Evolutionary conservation across 2,113 vertebrate species (phyloP).

Genomic region (Ascaphus truei): DNA sequence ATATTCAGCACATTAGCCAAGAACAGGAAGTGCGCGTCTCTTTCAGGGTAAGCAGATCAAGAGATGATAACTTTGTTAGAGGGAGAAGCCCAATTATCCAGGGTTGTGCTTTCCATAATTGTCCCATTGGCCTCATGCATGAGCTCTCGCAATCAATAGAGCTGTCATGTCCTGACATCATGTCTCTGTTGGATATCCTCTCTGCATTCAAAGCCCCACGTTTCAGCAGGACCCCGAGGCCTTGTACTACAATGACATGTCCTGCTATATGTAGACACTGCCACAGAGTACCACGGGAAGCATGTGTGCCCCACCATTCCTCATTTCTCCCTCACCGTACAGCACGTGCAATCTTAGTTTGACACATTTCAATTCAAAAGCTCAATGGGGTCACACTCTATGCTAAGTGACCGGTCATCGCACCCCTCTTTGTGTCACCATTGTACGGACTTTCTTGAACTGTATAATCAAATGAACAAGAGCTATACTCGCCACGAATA

Average conservation of each 20-base stretch:
- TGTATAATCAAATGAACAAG: too few relatives aligned
- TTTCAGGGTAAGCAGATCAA: constrained; percentile 75
- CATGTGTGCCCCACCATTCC: neutral
- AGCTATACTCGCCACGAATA: too few relatives aligned
- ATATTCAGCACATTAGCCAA: constrained; percentile 58
- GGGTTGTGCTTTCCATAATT: constrained; percentile 71
- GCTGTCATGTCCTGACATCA: constrained; percentile 80
- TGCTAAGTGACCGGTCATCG: too few relatives aligned
- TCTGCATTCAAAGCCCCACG: constrained; percentile 65
- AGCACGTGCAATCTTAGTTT: too few relatives aligned
- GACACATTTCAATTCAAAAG: too few relatives aligned
- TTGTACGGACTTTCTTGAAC: too few relatives aligned
- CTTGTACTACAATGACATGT: constrained; percentile 38
- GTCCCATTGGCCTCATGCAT: constrained; percentile 77
- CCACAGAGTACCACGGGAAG: neutral
- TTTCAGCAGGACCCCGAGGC: constrained; percentile 44
- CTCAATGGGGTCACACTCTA: too few relatives aligned
- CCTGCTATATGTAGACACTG: neutral
- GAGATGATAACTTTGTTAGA: constrained; percentile 83
- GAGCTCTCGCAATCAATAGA: constrained; percentile 79
- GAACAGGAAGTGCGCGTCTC: constrained; percentile 64
- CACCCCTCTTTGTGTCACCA: too few relatives aligned
- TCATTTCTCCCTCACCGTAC: neutral
- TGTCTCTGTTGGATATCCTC: constrained; percentile 85
- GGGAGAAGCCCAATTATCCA: constrained; percentile 68